Evolutionary conservation across 2,797 vertebrate species (phyloP).

Genomic region (Sarcoramphus papa): DNA sequence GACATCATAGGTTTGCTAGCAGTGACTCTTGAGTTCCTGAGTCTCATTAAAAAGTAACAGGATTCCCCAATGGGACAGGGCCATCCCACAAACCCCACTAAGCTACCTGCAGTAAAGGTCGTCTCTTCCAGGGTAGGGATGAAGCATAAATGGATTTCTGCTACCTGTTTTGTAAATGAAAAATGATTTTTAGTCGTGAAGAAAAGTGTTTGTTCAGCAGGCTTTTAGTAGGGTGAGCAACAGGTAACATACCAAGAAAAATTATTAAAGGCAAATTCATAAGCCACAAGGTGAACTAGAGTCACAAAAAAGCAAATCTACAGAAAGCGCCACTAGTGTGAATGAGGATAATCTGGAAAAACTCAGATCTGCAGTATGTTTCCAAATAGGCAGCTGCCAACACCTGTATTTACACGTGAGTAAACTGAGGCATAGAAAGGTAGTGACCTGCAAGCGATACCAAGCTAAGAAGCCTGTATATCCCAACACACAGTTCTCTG

Average conservation of each 20-base stretch:
- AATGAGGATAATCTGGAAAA: neutral
- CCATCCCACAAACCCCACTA: neutral
- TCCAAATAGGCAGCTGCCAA: neutral
- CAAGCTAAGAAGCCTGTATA: neutral
- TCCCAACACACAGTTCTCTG: neutral
- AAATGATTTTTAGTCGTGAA: neutral
- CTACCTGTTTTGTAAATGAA: neutral
- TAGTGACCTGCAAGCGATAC: neutral
- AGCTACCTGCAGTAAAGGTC: neutral
- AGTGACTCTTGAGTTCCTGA: neutral
- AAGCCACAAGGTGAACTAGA: neutral
- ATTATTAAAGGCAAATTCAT: neutral
- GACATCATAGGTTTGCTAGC: neutral
- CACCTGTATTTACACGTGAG: neutral
- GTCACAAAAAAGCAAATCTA: neutral
- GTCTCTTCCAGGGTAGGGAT: neutral
- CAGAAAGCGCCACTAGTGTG: neutral
- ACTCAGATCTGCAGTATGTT: neutral
- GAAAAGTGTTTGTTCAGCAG: neutral
- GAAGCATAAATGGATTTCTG: neutral
- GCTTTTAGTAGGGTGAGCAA: neutral
- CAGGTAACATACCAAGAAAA: neutral
- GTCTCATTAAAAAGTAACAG: neutral
- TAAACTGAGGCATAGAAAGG: neutral
- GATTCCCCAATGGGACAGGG: accelerated